These are phyloP conservation scores for Petaurus breviceps DNA, from an alignment of 2,113 vertebrate species.

Conservation along the genomic window DNA sequence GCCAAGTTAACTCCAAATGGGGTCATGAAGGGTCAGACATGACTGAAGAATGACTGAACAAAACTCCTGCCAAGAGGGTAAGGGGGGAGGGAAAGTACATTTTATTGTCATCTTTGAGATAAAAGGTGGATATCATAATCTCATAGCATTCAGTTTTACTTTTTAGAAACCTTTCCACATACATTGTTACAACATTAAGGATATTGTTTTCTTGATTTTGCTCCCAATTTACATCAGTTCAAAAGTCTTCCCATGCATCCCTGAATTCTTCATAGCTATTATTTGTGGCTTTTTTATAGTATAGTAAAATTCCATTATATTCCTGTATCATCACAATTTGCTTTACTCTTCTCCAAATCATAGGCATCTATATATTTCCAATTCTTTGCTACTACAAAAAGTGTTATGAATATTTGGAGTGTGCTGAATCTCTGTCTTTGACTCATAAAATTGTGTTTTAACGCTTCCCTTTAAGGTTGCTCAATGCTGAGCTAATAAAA, in stretches of 20 bases:
- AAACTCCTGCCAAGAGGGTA: neutral
- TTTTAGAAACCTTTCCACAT: neutral
- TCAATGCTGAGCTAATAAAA: conserved; percentile 2
- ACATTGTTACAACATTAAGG: neutral
- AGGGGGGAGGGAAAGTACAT: too few relatives aligned
- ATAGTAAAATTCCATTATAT: neutral
- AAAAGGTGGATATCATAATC: neutral
- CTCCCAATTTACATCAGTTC: neutral
- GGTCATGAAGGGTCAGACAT: neutral
- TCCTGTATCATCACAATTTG: neutral
- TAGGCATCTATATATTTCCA: neutral
- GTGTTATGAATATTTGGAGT: neutral
- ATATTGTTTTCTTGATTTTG: neutral
- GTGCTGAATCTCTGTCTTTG: conserved; percentile 25
- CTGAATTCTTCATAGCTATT: neutral
- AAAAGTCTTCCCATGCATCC: neutral
- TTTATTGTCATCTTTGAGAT: too few relatives aligned
- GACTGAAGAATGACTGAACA: neutral
- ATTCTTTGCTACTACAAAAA: neutral
- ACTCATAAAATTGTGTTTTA: conserved; percentile 25
- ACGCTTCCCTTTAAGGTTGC: conserved; percentile 8
- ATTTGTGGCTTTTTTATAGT: neutral
- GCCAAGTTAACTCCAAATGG: neutral
- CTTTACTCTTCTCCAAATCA: neutral
- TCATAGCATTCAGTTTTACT: neutral